These are phyloP conservation scores for Sinodicranocentrus sp. DNA, from an alignment of 2,888 invertebrate genomes.

Conservation along the genomic window DNA sequence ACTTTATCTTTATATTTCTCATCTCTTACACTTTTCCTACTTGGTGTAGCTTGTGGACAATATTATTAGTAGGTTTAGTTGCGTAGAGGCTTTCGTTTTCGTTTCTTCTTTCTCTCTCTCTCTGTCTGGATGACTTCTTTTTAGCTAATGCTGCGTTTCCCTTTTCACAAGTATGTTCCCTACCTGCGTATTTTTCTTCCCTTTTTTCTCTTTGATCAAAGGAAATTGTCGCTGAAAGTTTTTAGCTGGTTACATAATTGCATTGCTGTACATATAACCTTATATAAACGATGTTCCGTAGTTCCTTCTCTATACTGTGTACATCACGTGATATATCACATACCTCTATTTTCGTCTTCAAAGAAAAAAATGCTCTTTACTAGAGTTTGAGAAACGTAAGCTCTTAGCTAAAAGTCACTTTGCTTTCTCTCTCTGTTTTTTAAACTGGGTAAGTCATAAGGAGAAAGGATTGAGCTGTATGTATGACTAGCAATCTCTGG, in stretches of 20 bases:
- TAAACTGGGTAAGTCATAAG: no score
- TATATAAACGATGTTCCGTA: neutral
- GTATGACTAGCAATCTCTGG: no score
- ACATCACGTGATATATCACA: neutral
- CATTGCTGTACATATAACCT: neutral
- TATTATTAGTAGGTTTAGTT: no score
- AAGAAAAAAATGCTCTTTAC: neutral
- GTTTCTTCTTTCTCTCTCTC: neutral
- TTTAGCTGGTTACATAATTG: no score
- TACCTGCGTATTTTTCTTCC: neutral
- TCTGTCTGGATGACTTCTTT: neutral
- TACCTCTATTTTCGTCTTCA: neutral
- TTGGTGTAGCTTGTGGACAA: no score
- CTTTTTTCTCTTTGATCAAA: constrained; percentile 22
- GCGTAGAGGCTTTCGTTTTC: no score
- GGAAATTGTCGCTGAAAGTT: constrained; percentile 32
- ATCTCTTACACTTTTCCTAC: no score
- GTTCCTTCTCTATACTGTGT: neutral
- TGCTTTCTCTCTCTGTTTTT: no score
- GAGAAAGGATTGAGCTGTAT: no score
- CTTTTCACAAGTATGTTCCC: neutral
- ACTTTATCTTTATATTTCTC: no score
- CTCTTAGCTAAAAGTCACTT: constrained; percentile 5
- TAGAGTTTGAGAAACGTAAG: neutral
- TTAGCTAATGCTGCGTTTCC: neutral